Base-by-base conservation (phyloP, 35 echinoderm and acorn worm genomes). In the Patiria miniata region DNA sequence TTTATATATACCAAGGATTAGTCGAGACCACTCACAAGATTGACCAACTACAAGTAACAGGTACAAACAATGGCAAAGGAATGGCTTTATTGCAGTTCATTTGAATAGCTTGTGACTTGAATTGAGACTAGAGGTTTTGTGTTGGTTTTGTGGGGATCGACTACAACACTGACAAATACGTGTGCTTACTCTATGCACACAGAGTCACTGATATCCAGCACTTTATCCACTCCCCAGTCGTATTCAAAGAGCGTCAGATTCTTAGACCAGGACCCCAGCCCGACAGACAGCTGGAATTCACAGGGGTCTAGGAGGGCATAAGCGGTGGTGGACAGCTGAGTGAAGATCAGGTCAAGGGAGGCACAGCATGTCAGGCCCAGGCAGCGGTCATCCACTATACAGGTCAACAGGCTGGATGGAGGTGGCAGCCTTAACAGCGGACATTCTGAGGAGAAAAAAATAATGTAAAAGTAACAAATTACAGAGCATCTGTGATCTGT, bases 241-340 rank as follows among this genome's bases (percentile, higher is more conserved):
- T 80, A 40, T 19, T 80, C 78, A 5, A 40, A 80, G 37, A 40
- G 78, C 12, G 42, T 40, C 78, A 80, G 8, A 22, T 80, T 51
- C 39, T 82, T 3, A 51, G 82, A 14, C 82, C 82, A 84, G 9
- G 34, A 59, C 8, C 44, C 82, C 0, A 84, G 36, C 23, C 82
- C 82, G 36, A 84, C 38, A 58, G 82, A 84, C 16, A 84, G 57
- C 12, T 61, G 6, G 57, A 84, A 84, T 36, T 84, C 57, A n/a
- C 82, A 84, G 29, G 82, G 82, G 44, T 84, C 82, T 5, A 84
- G 15, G 36, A 61, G 8, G 17, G 36, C 82, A 28, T 33, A 84
- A 36, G 53, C 54, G 16, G 33, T 38, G 14, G 53, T 40, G 37
- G 38, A 37, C 18, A 40, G 28, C 37, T 21, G 53, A 5, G 52